Evolutionary conservation across 2,888 invertebrate genomes (phyloP).

Genomic region (Agonopterix heracliana): DNA sequence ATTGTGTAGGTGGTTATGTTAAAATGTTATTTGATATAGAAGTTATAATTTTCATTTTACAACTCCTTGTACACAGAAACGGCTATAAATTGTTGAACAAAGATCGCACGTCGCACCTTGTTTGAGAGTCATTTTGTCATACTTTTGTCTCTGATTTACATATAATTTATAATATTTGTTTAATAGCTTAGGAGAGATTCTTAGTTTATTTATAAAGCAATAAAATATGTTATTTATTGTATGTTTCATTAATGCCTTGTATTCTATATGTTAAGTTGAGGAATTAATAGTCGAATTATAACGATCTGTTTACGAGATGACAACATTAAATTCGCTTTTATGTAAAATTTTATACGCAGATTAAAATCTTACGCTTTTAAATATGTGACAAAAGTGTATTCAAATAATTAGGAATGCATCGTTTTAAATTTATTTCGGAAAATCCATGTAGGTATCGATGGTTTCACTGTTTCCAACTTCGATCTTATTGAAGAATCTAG

Average conservation of each 20-base stretch:
- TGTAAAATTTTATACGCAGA: neutral
- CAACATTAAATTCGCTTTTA: conserved; percentile 2
- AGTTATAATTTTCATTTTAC: conserved; percentile 70
- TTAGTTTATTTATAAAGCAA: conserved; percentile 33
- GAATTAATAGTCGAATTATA: conserved; percentile 22
- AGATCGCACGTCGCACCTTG: conserved; percentile 63
- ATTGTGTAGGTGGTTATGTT: conserved; percentile 18
- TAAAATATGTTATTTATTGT: conserved; percentile 34
- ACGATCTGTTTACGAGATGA: conserved; percentile 10
- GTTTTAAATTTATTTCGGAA: too few relatives aligned
- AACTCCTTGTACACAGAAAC: conserved; percentile 58
- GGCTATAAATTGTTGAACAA: conserved; percentile 66
- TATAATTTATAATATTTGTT: conserved; percentile 32
- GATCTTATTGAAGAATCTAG: too few relatives aligned
- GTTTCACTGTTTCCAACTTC: too few relatives aligned
- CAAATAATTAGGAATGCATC: too few relatives aligned
- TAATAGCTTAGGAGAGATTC: conserved; percentile 22
- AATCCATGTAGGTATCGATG: too few relatives aligned
- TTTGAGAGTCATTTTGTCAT: conserved; percentile 62
- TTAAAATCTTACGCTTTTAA: too few relatives aligned
- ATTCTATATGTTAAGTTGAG: conserved; percentile 37
- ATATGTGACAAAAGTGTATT: too few relatives aligned
- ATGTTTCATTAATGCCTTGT: conserved; percentile 8
- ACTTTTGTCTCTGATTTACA: conserved; percentile 36
- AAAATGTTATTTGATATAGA: conserved; percentile 17